A percentile compares a stretch with the other conserved stretches of the same genome.
Conservation (phyloP, 2,888 invertebrate species). For the Beris morrisii region DNA sequence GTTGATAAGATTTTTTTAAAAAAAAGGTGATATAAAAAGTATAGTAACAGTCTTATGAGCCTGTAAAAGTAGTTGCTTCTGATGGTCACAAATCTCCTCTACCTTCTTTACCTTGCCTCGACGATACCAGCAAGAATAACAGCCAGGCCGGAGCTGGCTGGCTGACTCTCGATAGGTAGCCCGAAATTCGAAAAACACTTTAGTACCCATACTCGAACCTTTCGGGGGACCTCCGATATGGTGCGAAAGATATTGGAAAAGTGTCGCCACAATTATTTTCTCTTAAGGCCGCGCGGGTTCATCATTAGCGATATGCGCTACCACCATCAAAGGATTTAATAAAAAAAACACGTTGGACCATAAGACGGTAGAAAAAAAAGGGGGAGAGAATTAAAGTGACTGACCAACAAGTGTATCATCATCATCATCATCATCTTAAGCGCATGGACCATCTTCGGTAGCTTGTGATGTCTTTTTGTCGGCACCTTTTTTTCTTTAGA, state of each 20-base stretch:
- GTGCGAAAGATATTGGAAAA: conserved; percentile 27
- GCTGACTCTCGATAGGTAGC: no score
- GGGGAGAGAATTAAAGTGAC: conserved; percentile 18
- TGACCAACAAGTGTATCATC: conserved; percentile 21
- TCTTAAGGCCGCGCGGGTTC: conserved; percentile 28
- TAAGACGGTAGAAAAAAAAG: conserved; percentile 12
- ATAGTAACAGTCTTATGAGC: no score
- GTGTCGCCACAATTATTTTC: conserved; percentile 32
- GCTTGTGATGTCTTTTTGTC: conserved; percentile 31
- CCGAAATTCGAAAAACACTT: conserved; percentile 6
- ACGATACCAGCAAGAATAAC: no score
- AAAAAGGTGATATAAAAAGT: no score
- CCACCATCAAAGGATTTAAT: conserved; percentile 25
- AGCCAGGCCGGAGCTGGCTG: no score
- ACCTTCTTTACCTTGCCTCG: no score
- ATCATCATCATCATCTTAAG: conserved; percentile 18
- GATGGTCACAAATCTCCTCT: no score
- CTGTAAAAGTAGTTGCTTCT: no score
- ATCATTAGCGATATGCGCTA: conserved; percentile 28
- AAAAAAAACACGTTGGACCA: conserved; percentile 1
- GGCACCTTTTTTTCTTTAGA: conserved; percentile 10
- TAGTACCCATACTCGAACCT: conserved; percentile 15
- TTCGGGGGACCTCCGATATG: conserved; percentile 28
- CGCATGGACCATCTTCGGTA: conserved; percentile 25
- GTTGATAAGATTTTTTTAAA: no score